Evolutionary conservation across 2,797 vertebrate species (phyloP), one percentile per base, ranked within the genome.

Genomic region (Florisuga fusca): DNA sequence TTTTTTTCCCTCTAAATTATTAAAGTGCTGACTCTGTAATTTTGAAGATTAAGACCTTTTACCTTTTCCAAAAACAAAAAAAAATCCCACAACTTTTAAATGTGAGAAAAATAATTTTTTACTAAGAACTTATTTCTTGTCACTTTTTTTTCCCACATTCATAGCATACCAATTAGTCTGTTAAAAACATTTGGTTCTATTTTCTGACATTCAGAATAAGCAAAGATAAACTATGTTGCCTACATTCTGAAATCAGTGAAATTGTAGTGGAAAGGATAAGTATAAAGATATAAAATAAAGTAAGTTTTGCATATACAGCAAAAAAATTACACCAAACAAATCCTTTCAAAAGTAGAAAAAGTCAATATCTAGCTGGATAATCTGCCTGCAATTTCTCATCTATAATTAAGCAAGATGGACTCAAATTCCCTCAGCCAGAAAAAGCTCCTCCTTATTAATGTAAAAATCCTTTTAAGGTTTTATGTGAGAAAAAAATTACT

Each of bases 111-210:
- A 79, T 7, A 61, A 27, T 18, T 48, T 5, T 41, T 64, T 18
- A 46, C 1, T 38, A n/a, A 34, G 10, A 27, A 7, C 29, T 80
- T 66, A 38, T 84, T 53, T 0, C 7, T 69, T 41, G 9, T 13
- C 5, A 27, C 0, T 0, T 67, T 61, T 63, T 59, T 53, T 34
- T 45, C 9, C 33, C 1, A 15, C 2, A 6, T 31, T 61, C 53
- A 15, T 38, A 19, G 46, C 4, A 6, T 25, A 61, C 41, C 6
- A 71, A 48, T 22, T 23, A 54, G 62, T 33, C 6, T 33, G 5
- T 50, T 51, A 53, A 31, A 64, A 3, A 6, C 5, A 75, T 12
- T 66, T 55, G 10, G 12, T 25, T 26, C 21, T 22, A 5, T 54
- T 80, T 80, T 73, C 51, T 78, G 58, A 45, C 10, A 85, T 19